Evolutionary conservation across 1,140 invertebrate genomes (phyloP).

Genomic region (Hydropsyche tenuis): DNA sequence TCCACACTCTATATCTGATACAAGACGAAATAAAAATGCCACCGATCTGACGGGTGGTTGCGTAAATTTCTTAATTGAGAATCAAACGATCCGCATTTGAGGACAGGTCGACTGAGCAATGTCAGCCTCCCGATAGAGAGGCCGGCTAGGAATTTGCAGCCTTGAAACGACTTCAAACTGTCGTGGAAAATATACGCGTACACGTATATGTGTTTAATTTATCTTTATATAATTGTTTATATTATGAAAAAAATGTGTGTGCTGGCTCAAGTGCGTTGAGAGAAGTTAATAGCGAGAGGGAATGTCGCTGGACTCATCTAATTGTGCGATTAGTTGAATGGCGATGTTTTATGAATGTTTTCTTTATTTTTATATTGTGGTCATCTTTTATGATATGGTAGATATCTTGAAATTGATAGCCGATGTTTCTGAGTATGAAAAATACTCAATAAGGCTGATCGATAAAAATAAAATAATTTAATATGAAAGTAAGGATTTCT

Average conservation of each 20-base stretch:
- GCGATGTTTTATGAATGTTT: too few relatives aligned
- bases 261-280: too few relatives aligned
- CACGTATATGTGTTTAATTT: too few relatives aligned
- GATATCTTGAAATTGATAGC: too few relatives aligned
- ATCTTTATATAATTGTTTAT: too few relatives aligned
- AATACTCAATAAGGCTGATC: too few relatives aligned
- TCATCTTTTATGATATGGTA: too few relatives aligned
- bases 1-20: neutral
- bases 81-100: conserved; percentile 40
- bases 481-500: too few relatives aligned
- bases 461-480: too few relatives aligned
- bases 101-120: conserved; percentile 44
- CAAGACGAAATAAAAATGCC: conserved; percentile 1
- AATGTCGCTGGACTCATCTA: conserved; percentile 8
- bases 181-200: neutral
- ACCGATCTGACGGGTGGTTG: conserved; percentile 32
- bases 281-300: neutral
- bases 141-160: conserved; percentile 37
- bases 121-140: conserved; percentile 35
- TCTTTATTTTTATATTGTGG: too few relatives aligned
- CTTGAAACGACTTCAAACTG: conserved; percentile 34
- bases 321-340: neutral
- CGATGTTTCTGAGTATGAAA: too few relatives aligned
- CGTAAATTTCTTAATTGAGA: conserved; percentile 47
- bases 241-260: neutral